These are phyloP conservation scores for Sipha flava DNA, from an alignment of 1,140 invertebrate genomes.

Conservation along the genomic window DNA sequence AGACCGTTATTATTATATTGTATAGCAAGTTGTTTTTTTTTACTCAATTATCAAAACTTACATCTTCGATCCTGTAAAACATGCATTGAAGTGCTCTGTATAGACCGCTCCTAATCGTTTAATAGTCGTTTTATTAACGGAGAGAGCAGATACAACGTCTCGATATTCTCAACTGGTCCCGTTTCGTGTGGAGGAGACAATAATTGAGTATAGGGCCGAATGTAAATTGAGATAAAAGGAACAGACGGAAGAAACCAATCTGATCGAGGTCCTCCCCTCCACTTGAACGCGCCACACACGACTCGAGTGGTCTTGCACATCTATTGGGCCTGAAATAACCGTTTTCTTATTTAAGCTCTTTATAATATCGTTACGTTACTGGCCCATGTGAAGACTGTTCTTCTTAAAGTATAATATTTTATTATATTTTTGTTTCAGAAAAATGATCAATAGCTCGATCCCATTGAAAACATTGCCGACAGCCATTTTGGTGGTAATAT, in stretches of 20 bases:
- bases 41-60: neutral
- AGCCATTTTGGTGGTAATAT: neutral
- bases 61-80: neutral
- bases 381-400: too few relatives aligned
- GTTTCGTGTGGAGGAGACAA: neutral
- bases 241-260: slow-evolving; percentile 28
- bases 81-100: neutral
- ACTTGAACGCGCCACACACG: neutral
- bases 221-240: slow-evolving; percentile 26
- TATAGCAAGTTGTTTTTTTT: neutral
- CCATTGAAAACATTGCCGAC: neutral
- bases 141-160: neutral
- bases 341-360: too few relatives aligned
- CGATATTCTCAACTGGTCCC: neutral
- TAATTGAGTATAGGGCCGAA: neutral
- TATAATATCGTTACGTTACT: too few relatives aligned
- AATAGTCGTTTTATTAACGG: slow-evolving; percentile 3
- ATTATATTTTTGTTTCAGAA: neutral
- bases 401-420: too few relatives aligned
- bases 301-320: neutral
- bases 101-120: slow-evolving; percentile 20
- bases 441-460: neutral
- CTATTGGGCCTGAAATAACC: neutral
- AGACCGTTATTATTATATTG: too few relatives aligned
- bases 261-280: neutral